Base-by-base conservation (phyloP, 2,888 invertebrate genomes). In the Meiosimyza platycephala region DNA sequence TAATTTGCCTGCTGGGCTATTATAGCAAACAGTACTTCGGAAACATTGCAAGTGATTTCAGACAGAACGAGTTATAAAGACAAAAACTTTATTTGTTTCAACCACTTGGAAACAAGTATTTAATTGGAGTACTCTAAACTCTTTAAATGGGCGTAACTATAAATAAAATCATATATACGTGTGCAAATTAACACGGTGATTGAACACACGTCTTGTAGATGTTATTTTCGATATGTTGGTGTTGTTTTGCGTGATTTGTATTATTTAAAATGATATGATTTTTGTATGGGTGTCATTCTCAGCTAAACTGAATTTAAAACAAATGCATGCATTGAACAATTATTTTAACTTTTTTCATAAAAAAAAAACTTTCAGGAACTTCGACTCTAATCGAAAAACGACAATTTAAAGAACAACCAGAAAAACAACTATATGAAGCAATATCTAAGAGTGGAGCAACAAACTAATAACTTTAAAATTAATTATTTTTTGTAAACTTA, bases 291-390 rank as follows among this genome's bases (percentile, higher is more conserved):
- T 40, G 9, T 40, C 40, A 40, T 40, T 40, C 40, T 40, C 40
- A 40, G 40, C 40, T 40, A 40, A 40, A 40, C 9, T 6, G 40
- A 40, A 40, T 9, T n/a, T 18, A 13, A 50, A 28, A 50, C 40
- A 50, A 52, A 65, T 65, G 28, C 57, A 64, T 51, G 40, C 65
- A 51, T 18, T 15, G 13, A 72, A 63, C 57, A 68, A 72, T 64
- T 54, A 57, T 59, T 65, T 57, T 51, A 16, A 48, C 15, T 54
- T 60, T 18, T 40, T 16, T 28, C 47, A 33, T 40, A 48, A 40
- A 48, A 64, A 48, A 33, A 33, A 48, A 22, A 50, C 50, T 52
- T 47, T 50, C 57, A 68, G 28, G 48, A 64, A 63, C 33, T n/a
- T 33, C 33, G 11, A 40, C 16, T 50, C n/a, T 69, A 63, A 69